A percentile compares a stretch with the other conserved stretches of the same genome.
Evolutionary conservation across 2,113 vertebrate genomes (phyloP).

Genomic region (Perognathus longimembris): DNA sequence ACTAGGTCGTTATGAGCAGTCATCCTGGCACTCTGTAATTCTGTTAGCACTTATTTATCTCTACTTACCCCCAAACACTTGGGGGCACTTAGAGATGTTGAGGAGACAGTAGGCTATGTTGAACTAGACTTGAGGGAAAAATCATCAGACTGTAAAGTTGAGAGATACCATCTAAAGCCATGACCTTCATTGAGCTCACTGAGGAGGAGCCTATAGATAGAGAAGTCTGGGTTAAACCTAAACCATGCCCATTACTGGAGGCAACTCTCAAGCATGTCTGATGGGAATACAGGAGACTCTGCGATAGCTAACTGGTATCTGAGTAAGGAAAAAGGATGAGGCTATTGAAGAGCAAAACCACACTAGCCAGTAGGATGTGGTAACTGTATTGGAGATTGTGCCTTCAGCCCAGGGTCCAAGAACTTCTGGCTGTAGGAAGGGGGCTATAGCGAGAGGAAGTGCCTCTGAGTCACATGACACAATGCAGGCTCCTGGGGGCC

Average conservation of each 20-base stretch:
- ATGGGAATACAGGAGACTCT: not conserved
- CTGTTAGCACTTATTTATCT: rapidly evolving
- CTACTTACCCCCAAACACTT: not conserved
- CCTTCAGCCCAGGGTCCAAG: not conserved
- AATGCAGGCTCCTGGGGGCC: not conserved
- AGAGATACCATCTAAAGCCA: not conserved
- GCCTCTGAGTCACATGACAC: not conserved
- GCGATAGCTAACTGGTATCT: not conserved
- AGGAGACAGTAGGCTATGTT: not conserved
- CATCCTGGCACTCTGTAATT: not conserved
- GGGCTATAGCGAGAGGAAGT: not conserved
- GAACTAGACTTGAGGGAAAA: not conserved
- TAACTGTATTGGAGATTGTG: not conserved
- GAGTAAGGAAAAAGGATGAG: not conserved
- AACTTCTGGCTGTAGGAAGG: not conserved
- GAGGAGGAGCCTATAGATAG: not conserved
- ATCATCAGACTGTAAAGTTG: not conserved
- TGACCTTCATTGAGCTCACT: not conserved
- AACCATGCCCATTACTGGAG: not conserved
- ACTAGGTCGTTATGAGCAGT: rapidly evolving
- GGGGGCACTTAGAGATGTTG: not conserved
- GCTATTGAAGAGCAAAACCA: not conserved
- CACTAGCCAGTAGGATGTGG: not conserved
- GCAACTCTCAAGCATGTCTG: not conserved
- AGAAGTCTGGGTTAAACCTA: not conserved